phyloP scores from a whole-genome alignment of 2,888 invertebrate genomes.

The Lucinisca nassula region DNA sequence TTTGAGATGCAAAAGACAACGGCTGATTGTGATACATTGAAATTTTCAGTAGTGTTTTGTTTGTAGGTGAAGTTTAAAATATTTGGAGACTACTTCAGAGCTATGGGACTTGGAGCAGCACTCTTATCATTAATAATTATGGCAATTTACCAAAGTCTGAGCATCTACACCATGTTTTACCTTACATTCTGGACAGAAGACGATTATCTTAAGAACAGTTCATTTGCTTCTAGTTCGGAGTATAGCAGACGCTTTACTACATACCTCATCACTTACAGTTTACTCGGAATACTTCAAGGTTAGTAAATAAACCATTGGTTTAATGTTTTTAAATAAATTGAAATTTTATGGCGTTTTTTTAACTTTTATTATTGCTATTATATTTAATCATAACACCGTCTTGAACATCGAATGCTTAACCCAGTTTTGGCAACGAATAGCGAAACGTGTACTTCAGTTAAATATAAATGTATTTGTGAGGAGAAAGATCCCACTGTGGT shows the following conservation, averaged over 20 bases:
- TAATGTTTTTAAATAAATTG: too few relatives aligned
- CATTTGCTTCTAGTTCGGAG: constrained; percentile 72
- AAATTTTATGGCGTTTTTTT: too few relatives aligned
- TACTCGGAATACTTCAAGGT: constrained; percentile 85
- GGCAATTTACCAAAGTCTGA: constrained; percentile 79
- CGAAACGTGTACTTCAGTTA: too few relatives aligned
- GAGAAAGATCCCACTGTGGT: too few relatives aligned
- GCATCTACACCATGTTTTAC: constrained; percentile 86
- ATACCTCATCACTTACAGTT: constrained; percentile 89
- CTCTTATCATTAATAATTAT: constrained; percentile 91
- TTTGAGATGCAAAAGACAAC: too few relatives aligned
- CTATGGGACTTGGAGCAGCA: constrained; percentile 93
- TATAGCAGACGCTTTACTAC: constrained; percentile 78
- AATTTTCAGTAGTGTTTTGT: background rate
- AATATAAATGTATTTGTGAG: too few relatives aligned
- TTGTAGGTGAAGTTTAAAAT: constrained; percentile 93
- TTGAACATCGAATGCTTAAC: too few relatives aligned
- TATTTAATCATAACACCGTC: too few relatives aligned
- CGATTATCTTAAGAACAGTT: constrained; percentile 76
- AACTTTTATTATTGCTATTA: too few relatives aligned
- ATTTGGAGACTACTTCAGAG: constrained; percentile 95
- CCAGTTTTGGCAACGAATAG: too few relatives aligned
- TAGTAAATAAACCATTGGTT: too few relatives aligned
- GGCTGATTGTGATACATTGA: too few relatives aligned
- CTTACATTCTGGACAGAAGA: constrained; percentile 87